Conservation (phyloP, 1,140 invertebrate genomes). For the Oncopeltus fasciatus region DNA sequence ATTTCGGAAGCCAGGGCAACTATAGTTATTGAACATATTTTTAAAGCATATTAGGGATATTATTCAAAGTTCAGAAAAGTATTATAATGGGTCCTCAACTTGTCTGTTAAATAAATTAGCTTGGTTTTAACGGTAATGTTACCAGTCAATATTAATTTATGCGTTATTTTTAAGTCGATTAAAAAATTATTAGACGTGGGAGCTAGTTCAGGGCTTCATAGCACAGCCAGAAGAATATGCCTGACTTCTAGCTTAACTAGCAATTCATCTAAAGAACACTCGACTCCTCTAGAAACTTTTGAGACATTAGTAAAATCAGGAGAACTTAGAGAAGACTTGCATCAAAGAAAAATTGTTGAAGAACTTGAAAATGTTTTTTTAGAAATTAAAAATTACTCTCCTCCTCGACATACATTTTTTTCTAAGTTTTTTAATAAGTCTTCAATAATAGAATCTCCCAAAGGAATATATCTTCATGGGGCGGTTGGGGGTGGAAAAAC, state of each 20-base stretch:
- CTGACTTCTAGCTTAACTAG: too few species aligned
- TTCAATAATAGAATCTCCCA: conserved; percentile 39
- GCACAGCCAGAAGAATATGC: background rate
- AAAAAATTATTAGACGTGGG: too few species aligned
- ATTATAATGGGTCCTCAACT: too few species aligned
- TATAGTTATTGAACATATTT: too few species aligned
- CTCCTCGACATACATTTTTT: conserved; percentile 32
- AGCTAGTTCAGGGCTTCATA: too few species aligned
- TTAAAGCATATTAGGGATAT: too few species aligned
- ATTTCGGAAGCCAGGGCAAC: too few species aligned
- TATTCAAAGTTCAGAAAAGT: too few species aligned
- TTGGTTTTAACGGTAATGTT: too few species aligned
- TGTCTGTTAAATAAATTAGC: too few species aligned
- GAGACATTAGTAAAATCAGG: conserved; percentile 27
- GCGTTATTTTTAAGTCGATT: too few species aligned
- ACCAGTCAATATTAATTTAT: too few species aligned
- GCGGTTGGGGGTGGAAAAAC: conserved; percentile 91
- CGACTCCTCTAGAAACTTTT: background rate
- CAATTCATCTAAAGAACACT: background rate
- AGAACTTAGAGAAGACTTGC: conserved; percentile 46
- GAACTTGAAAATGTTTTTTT: conserved; percentile 53
- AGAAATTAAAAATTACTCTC: conserved; percentile 44
- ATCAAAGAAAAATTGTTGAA: conserved; percentile 52
- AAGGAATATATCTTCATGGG: conserved; percentile 70
- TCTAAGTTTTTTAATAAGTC: conserved; percentile 32